Conservation (phyloP, 2,888 invertebrate species). For the Lochmaea crataegi region DNA sequence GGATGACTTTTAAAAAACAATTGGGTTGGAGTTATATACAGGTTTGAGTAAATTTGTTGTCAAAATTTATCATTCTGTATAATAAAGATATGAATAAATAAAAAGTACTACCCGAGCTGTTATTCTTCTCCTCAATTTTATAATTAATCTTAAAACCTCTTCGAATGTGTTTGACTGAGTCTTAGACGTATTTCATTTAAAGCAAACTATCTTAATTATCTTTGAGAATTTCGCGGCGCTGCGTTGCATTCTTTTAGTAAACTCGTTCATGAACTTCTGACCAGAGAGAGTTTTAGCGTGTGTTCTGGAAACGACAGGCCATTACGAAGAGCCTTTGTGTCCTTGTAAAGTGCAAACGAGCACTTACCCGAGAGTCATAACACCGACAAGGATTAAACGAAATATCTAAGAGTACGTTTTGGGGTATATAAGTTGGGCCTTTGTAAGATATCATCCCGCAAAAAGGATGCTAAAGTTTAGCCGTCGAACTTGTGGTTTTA, state of each 20-base stretch:
- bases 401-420: conserved; percentile 27
- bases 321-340: conserved; percentile 32
- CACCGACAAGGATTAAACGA: conserved; percentile 31
- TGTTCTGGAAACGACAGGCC: conserved; percentile 31
- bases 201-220: not conserved
- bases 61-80: too few relatives aligned
- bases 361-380: conserved; percentile 27
- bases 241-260: conserved; percentile 21
- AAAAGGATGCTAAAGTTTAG: not conserved
- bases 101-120: not conserved
- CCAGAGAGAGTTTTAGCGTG: not conserved
- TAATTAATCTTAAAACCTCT: not conserved
- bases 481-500: not conserved
- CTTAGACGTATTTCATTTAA: not conserved
- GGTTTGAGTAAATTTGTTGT: too few relatives aligned
- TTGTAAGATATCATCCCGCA: conserved; percentile 12
- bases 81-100: too few relatives aligned
- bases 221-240: not conserved
- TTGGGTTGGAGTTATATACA: too few relatives aligned
- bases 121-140: not conserved
- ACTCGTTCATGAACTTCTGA: conserved; percentile 22
- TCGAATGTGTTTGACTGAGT: not conserved
- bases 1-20: too few relatives aligned
- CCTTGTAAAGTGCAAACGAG: conserved; percentile 28
- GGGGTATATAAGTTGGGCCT: conserved; percentile 25